phyloP scores from a whole-genome alignment of 2,888 invertebrate species.

The Rhabditophanes sp. region DNA sequence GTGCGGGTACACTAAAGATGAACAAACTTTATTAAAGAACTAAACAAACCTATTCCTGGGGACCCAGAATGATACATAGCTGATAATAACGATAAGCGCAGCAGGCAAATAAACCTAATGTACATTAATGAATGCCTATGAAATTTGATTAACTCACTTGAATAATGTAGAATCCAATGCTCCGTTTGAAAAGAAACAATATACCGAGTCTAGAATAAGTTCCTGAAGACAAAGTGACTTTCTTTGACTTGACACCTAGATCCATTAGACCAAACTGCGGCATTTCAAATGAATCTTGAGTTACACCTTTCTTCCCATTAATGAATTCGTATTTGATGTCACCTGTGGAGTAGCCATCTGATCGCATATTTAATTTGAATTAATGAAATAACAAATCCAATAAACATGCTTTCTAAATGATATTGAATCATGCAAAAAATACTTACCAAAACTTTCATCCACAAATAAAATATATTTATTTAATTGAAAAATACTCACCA shows the following conservation, averaged over 20 bases:
- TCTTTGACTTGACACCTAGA: constrained; percentile 16
- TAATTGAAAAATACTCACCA: too few species aligned
- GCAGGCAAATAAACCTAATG: constrained; percentile 85
- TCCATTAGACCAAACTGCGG: constrained; percentile 24
- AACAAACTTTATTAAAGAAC: too few species aligned
- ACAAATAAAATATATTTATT: too few species aligned
- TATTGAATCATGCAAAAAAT: too few species aligned
- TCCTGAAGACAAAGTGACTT: constrained; percentile 16
- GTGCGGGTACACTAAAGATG: too few species aligned
- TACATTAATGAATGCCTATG: too few species aligned
- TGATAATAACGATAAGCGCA: constrained; percentile 49
- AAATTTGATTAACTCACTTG: too few species aligned
- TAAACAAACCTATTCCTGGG: constrained; percentile 22
- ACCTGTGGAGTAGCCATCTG: constrained; percentile 28
- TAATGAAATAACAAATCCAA: too few species aligned
- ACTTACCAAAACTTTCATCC: too few species aligned
- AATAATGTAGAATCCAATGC: constrained; percentile 93
- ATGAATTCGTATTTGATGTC: constrained; percentile 25
- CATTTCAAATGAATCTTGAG: constrained; percentile 14
- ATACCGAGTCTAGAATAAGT: constrained; percentile 44
- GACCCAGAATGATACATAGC: constrained; percentile 33
- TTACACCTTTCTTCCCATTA: constrained; percentile 12
- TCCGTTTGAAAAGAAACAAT: constrained; percentile 58
- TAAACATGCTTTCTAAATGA: too few species aligned
- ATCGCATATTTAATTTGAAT: too few species aligned